phyloP scores from a whole-genome alignment of 2,113 vertebrate genomes.

The Oncorhynchus keta region DNA sequence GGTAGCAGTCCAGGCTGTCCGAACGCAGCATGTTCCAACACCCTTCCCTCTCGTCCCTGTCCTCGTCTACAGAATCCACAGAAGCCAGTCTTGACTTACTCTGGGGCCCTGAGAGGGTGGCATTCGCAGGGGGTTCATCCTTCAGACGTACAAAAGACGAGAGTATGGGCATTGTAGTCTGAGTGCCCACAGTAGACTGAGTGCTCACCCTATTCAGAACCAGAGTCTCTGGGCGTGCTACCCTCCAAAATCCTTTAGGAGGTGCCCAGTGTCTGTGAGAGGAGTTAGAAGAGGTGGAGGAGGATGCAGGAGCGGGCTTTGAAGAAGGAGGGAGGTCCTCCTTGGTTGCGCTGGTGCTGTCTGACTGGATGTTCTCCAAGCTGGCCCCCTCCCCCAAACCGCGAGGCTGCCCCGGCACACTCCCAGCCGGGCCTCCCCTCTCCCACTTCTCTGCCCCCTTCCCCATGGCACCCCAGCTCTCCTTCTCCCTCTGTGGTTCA shows the following conservation, averaged over 20 bases:
- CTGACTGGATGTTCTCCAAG: constrained; percentile 46
- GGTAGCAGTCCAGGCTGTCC: constrained; percentile 50
- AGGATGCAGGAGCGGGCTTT: background rate
- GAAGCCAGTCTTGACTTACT: background rate
- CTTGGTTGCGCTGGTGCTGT: constrained; percentile 43
- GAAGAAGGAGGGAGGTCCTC: constrained; percentile 25
- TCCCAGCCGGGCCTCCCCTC: background rate
- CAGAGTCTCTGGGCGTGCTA: constrained; percentile 62
- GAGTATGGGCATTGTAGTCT: background rate
- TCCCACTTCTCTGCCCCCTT: no score
- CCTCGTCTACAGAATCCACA: background rate
- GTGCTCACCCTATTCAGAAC: constrained; percentile 45
- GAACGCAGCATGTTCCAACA: constrained; percentile 37
- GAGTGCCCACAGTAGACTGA: background rate
- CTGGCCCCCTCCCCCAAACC: constrained; percentile 43
- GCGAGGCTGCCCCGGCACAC: background rate
- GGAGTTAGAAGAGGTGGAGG: constrained; percentile 22
- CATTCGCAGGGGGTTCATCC: background rate
- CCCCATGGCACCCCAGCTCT: background rate
- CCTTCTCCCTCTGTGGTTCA: constrained; percentile 46
- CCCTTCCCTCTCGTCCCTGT: background rate
- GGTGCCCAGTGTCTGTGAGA: constrained; percentile 65
- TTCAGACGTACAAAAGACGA: constrained; percentile 19
- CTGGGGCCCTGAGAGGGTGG: background rate
- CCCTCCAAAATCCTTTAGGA: constrained; percentile 74